These are phyloP conservation scores for Lipotes vexillifer DNA, from an alignment of 2,113 vertebrate genomes.

Conservation along the genomic window DNA sequence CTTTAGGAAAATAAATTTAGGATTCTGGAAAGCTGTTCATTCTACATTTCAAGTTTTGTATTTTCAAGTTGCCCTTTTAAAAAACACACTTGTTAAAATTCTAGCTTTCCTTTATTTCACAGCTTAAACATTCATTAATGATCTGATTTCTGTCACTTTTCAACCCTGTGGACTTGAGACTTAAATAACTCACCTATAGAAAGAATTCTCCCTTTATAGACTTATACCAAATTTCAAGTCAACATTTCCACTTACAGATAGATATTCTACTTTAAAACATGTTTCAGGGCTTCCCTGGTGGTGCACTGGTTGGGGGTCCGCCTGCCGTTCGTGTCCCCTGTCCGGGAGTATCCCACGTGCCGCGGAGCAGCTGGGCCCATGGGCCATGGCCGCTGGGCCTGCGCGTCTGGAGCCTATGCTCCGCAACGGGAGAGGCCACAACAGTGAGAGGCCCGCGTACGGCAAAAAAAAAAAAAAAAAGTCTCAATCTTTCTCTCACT, in stretches of 20 bases:
- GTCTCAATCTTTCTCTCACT: background rate
- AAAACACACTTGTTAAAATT: conserved; percentile 30
- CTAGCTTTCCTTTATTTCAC: conserved; percentile 51
- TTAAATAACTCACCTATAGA: conserved; percentile 51
- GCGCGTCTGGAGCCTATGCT: too few species aligned
- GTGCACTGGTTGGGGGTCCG: too few species aligned
- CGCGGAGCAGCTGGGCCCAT: too few species aligned
- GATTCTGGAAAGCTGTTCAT: background rate
- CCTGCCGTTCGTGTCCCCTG: too few species aligned
- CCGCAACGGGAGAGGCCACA: too few species aligned
- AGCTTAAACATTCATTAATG: background rate
- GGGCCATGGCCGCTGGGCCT: too few species aligned
- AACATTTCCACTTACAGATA: conserved; percentile 46
- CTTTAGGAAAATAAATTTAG: background rate
- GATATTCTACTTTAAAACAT: conserved; percentile 34
- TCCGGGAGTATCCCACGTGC: too few species aligned
- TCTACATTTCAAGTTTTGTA: conserved; percentile 22
- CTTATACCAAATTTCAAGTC: conserved; percentile 43
- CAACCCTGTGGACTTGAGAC: conserved; percentile 24
- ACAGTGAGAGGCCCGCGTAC: too few species aligned
- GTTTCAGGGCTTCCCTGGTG: background rate
- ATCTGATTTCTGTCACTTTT: conserved; percentile 41
- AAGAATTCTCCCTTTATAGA: conserved; percentile 41
- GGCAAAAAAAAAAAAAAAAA: too few species aligned
- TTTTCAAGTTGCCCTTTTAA: background rate